phyloP scores from a whole-genome alignment of 2,888 invertebrate species.

The Polylopha cassiicola region DNA sequence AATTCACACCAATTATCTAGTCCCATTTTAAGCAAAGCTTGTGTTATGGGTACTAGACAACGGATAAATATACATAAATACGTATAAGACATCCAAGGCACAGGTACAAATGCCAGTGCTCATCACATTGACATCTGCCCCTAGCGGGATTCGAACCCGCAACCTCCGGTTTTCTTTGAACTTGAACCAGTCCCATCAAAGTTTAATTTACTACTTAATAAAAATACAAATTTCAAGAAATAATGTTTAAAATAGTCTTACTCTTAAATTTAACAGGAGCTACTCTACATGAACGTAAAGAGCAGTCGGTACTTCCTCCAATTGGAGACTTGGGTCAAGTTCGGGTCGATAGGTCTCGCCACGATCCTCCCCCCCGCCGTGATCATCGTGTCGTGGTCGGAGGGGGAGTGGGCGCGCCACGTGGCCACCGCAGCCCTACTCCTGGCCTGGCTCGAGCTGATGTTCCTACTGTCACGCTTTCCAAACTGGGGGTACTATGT shows the following conservation, averaged over 20 bases:
- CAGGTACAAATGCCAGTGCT: too few species aligned
- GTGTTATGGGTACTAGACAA: too few species aligned
- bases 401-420: conserved; percentile 64
- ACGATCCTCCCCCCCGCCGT: conserved; percentile 58
- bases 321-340: conserved; percentile 77
- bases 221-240: too few species aligned
- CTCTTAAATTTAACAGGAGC: conserved; percentile 54
- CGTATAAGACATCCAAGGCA: too few species aligned
- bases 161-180: too few species aligned
- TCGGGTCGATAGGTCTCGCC: conserved; percentile 63
- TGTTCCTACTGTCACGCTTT: conserved; percentile 75
- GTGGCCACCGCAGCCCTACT: conserved; percentile 72
- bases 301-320: conserved; percentile 71
- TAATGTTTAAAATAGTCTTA: background rate
- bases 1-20: too few species aligned
- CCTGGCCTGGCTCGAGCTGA: conserved; percentile 75
- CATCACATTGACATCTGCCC: too few species aligned
- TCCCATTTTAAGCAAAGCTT: too few species aligned
- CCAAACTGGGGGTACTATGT: conserved; percentile 78
- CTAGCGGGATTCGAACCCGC: too few species aligned
- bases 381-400: conserved; percentile 33
- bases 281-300: conserved; percentile 69
- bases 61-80: too few species aligned
- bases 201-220: too few species aligned
- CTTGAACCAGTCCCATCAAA: too few species aligned